Evolutionary conservation across 1,140 invertebrate species (phyloP), one percentile per base, ranked within the genome.

Genomic region (Marisa cornuarietis): DNA sequence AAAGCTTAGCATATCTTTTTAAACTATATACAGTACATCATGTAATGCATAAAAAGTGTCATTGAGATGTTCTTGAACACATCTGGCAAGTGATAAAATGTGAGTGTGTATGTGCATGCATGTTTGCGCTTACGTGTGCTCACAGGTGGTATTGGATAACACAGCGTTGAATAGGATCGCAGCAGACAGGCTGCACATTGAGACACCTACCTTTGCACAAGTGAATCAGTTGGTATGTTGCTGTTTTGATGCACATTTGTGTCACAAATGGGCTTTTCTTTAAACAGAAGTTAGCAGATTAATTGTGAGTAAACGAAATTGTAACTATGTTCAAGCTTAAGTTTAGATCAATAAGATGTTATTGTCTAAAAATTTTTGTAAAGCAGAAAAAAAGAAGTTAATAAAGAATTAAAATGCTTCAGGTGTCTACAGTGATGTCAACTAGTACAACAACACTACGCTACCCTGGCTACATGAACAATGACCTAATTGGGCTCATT

Each of bases 401-500:
- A 11, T 58, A 18, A 58, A 42, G 9, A 11, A 14, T 58, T 58
- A 6, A 18, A 14, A 6, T 58, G 16, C 8, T 58, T 58, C 54
- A 58, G 54, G 54, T 58, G 54, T 99, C 97, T 14, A 99, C 97
- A 22, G 99, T 99, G 73, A 99, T 99, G 98, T 98, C 97, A 73
- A 96, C 97, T 18, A 97, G 96, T 80, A 99, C 98, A 10, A 95
- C 97, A 10, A 99, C 97, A 4, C 90, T 99, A 69, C 95, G 97
- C 84, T 99, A 99, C 93, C 98, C 98, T 26, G 98, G 97, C 4
- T 99, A 99, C 90, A 99, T 99, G 96, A 99, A 99, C 91, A 99
- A 99, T 91, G 98, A 99, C 92, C 92, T 99, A 54, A 97, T 98
- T 90, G 97, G 97, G 68, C 92, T 99, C 76, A 96, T 99, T 83